These are phyloP conservation scores for Acleris sparsana DNA, from an alignment of 2,888 invertebrate genomes.

Conservation along the genomic window DNA sequence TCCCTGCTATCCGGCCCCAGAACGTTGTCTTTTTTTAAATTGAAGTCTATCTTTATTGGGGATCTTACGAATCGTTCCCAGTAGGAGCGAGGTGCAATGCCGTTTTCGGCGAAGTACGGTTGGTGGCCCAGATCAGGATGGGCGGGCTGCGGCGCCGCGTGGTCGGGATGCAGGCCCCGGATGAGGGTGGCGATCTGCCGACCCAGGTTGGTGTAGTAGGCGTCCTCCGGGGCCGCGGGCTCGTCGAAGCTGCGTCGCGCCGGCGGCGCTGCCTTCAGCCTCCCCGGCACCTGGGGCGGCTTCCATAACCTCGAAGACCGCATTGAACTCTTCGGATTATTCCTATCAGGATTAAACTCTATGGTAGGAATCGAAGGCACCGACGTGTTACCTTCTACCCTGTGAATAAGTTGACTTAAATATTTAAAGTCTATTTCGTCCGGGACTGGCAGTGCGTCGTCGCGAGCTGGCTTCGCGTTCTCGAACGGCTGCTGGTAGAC, in stretches of 20 bases:
- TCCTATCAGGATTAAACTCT: conserved; percentile 41
- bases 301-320: not conserved
- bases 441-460: conserved; percentile 39
- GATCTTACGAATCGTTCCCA: conserved; percentile 75
- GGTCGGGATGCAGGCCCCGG: conserved; percentile 47
- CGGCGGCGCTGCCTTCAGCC: conserved; percentile 4
- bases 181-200: conserved; percentile 72
- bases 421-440: conserved; percentile 69
- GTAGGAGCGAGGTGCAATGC: conserved; percentile 58
- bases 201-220: conserved; percentile 66
- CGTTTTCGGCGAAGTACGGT: conserved; percentile 56
- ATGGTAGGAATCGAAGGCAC: conserved; percentile 38
- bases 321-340: not conserved
- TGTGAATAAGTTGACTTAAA: conserved; percentile 69
- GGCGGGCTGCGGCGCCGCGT: too few species aligned
- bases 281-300: conserved; percentile 14
- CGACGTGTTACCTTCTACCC: conserved; percentile 53
- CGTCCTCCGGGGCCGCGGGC: conserved; percentile 48
- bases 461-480: conserved; percentile 20
- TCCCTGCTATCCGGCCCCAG: conserved; percentile 56
- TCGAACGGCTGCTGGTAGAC: conserved; percentile 2
- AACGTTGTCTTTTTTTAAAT: conserved; percentile 47
- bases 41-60: conserved; percentile 49
- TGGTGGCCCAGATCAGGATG: conserved; percentile 39
- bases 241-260: conserved; percentile 1